Base-by-base conservation (phyloP, 2,113 vertebrate species). In the Petrocephalus microphthalmus region DNA sequence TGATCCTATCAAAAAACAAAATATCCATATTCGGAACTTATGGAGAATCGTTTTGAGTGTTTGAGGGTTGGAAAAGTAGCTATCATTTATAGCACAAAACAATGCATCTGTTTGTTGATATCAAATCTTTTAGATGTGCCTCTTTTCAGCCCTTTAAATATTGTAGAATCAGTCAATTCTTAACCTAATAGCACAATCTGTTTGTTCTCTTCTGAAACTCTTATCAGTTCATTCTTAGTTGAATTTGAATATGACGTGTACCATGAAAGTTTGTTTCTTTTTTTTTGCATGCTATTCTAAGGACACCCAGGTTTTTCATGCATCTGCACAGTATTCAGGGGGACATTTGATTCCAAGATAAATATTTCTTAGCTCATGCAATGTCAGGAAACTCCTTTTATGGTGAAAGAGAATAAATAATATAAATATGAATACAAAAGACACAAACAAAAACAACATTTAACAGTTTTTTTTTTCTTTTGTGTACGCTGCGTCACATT, bases 181-280 rank as follows among this genome's bases (percentile, higher is more conserved):
- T n/a, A 11, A 10, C 60, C n/a, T 11, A 67, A 13, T 13, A 67
- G 92, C 92, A 92, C 92, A 88, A 89, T 37, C 42, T 92, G 93
- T 95, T 93, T 94, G 91, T 95, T 93, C 91, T 91, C 90, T 89
- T 92, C 90, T 93, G 93, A 94, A 94, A 94, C 91, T 93, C 60
- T 49, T 49, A 49, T 49, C 92, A 90, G 93, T 94, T 95, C 93
- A 91, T 92, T 93, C 87, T 81, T 90, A 92, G 93, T 94, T 94
- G 94, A 95, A 95, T 93, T 94, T 84, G 92, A 94, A 92, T 90
- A 87, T 91, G 94, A 94, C 94, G 91, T 89, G 91, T 91, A 91
- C 94, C 94, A 93, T 89, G 17, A 42, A 78, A 92, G 91, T 94
- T 92, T 91, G 91, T 89, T 89, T 7, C 37, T 19, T 92, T 91